phyloP scores from a whole-genome alignment of 2,113 vertebrate genomes.

The Amphiprion percula region DNA sequence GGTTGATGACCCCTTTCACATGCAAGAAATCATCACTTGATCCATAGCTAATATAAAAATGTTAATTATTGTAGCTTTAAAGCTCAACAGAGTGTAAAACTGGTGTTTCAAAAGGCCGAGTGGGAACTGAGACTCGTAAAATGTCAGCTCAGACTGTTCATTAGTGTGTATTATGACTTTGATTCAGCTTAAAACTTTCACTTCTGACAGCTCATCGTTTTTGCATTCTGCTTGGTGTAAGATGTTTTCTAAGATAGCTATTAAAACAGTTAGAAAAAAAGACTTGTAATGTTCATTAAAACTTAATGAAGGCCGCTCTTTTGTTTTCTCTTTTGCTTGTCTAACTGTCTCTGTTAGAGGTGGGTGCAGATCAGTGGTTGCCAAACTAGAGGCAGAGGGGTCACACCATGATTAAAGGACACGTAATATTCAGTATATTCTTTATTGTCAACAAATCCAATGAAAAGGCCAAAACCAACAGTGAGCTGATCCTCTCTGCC shows the following conservation, averaged over 20 bases:
- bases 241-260: neutral
- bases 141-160: neutral
- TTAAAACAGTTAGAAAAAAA: neutral
- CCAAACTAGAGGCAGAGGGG: neutral
- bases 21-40: too few species aligned
- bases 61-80: slow-evolving; percentile 1
- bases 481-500: neutral
- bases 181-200: neutral
- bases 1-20: too few species aligned
- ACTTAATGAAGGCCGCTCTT: neutral
- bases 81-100: neutral
- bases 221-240: neutral
- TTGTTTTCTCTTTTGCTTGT: neutral
- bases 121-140: neutral
- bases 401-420: neutral
- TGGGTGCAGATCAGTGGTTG: neutral
- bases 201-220: neutral
- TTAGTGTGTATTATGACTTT: neutral
- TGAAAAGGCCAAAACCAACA: neutral
- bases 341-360: neutral
- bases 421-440: neutral
- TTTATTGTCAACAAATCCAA: neutral
- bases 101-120: neutral
- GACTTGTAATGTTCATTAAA: neutral
- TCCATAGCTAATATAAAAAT: neutral